Percentiles rank a stretch among this genome's conserved stretches.
Evolutionary conservation across 2,888 invertebrate species (phyloP).

Genomic region (Ctena decussata): DNA sequence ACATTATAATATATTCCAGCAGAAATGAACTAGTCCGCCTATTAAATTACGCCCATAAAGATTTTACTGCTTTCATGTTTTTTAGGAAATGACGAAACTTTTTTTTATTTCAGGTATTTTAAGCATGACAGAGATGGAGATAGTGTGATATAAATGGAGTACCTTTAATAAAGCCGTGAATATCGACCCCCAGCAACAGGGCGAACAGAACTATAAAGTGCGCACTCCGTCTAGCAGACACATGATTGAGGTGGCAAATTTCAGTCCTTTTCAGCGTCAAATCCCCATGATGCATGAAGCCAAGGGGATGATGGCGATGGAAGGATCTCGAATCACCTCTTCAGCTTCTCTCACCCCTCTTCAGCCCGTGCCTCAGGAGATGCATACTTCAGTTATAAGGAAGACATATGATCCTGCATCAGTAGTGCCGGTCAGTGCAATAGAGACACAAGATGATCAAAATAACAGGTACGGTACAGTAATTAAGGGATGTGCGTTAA

Average conservation of each 20-base stretch:
- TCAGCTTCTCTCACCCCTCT: slow-evolving; percentile 40
- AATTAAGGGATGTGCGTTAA: too few relatives aligned
- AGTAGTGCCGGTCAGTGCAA: neutral
- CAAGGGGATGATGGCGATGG: slow-evolving; percentile 60
- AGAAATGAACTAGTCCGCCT: too few relatives aligned
- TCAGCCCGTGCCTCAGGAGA: slow-evolving; percentile 46
- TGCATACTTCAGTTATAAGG: slow-evolving; percentile 67
- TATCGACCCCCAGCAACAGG: too few relatives aligned
- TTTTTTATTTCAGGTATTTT: too few relatives aligned
- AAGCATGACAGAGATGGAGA: too few relatives aligned
- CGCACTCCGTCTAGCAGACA: neutral
- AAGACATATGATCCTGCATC: slow-evolving; percentile 61
- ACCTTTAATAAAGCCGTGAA: too few relatives aligned
- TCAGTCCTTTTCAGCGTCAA: slow-evolving; percentile 50
- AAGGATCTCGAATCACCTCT: slow-evolving; percentile 57
- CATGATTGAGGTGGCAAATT: slow-evolving; percentile 66
- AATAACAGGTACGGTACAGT: neutral
- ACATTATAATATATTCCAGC: too few relatives aligned
- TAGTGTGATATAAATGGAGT: too few relatives aligned
- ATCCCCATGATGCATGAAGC: slow-evolving; percentile 68
- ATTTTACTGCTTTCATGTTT: too few relatives aligned
- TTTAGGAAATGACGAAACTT: too few relatives aligned
- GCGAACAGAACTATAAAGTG: too few relatives aligned
- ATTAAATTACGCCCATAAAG: too few relatives aligned
- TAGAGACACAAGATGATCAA: neutral